Evolutionary conservation across 1,140 invertebrate species (phyloP).

Genomic region (Megalonaias nervosa): DNA sequence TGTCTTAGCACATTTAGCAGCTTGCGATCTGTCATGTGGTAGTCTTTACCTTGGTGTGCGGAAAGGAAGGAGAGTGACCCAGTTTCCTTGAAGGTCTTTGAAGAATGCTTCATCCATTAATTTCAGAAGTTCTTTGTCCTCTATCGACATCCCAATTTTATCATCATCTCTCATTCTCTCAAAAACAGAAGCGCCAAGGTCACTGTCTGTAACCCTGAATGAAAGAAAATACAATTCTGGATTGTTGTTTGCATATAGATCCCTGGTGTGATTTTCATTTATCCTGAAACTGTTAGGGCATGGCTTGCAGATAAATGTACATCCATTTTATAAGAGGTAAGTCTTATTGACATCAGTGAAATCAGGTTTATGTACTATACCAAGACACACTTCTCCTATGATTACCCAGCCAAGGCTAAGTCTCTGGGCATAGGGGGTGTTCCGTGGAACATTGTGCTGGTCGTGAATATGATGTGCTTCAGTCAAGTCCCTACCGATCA

Average conservation of each 20-base stretch:
- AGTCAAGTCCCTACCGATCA: constrained; percentile 19
- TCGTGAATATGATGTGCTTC: constrained; percentile 20
- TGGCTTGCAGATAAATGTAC: neutral
- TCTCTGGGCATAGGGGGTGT: constrained; percentile 21
- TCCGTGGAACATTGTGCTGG: constrained; percentile 10
- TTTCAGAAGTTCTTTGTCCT: neutral
- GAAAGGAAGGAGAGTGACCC: no score
- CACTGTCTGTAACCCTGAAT: neutral
- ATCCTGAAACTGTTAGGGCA: neutral
- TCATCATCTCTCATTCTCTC: neutral
- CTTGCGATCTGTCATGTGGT: no score
- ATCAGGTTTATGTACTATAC: constrained; percentile 6
- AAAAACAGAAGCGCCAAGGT: neutral
- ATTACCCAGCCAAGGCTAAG: constrained; percentile 29
- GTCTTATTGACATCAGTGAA: neutral
- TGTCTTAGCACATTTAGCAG: no score
- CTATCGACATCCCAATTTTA: neutral
- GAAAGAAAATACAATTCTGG: no score
- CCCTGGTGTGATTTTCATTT: neutral
- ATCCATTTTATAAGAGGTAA: neutral
- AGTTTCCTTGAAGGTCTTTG: no score
- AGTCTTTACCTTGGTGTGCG: no score
- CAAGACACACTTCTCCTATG: constrained; percentile 22
- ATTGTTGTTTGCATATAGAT: no score
- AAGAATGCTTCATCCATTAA: constrained; percentile 10